Base-by-base conservation (phyloP, 2,113 vertebrate species). In the Oceanodroma tethys region DNA sequence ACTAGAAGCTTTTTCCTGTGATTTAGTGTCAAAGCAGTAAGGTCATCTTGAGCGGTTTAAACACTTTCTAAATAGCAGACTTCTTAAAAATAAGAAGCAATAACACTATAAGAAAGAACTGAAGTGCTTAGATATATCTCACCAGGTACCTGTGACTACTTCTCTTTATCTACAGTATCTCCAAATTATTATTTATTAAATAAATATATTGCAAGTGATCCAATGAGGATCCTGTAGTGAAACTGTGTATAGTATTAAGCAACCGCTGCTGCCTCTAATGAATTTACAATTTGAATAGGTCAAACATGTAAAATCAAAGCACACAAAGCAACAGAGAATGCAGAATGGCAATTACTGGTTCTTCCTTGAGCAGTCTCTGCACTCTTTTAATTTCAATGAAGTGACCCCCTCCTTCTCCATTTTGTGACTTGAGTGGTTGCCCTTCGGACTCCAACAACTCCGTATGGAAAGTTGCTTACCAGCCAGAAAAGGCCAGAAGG, bases 1-100 rank as follows among this genome's bases (percentile, higher is more conserved):
- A 81, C 75, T 95, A 71, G 93, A 91, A 94, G 90, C 53, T 94
- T 62, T 93, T 96, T 93, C 67, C 85, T 70, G 27, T 88, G 96
- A 97, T 86, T 93, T 84, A 78, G 16, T 95, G 95, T 97, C 95
- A 97, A 95, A 97, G 89, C 91, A 96, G 60, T 75, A 96, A 95
- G 96, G 88, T 93, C 86, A 90, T 81, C 40, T 74, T 79, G 93
- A 82, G 81, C 84, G 97, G n/a, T 83, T 96, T 91, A 98, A 87
- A 96, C 78, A 59, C n/a, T 90, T 93, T 86, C 58, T 95, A 96
- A 96, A 79, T 60, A 87, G 36, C 66, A 95, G 79, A 47, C 29
- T 76, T 88, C 29, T 76, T 88, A 93, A 86, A 92, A 94, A 88
- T 74, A 86, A 90, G 63, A 75, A 52, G 29, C 9, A 68, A 47